These are phyloP conservation scores for Picathartes gymnocephalus DNA, from an alignment of 2,113 vertebrate species.

Conservation along the genomic window DNA sequence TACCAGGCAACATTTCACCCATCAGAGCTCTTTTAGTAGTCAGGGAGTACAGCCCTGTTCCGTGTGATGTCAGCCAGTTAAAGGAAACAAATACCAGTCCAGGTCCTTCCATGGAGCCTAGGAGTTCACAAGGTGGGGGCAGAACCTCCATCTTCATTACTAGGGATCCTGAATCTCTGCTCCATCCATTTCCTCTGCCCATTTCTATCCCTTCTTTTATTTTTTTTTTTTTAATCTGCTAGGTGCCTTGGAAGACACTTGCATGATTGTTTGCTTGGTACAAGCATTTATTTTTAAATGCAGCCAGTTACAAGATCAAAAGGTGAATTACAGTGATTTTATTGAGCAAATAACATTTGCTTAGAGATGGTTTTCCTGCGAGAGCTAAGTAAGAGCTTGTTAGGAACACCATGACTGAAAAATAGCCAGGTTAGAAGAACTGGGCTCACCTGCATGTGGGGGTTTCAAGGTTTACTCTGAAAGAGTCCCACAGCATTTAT, in stretches of 20 bases:
- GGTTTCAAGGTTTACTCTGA: slow-evolving; percentile 1
- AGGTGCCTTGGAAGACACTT: background rate
- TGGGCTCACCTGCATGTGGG: background rate
- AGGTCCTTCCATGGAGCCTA: background rate
- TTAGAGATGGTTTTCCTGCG: background rate
- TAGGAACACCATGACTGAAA: background rate
- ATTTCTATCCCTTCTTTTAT: background rate
- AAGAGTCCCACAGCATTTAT: slow-evolving; percentile 33
- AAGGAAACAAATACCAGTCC: background rate
- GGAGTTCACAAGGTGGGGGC: background rate
- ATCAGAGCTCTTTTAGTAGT: background rate
- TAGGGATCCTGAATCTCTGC: background rate
- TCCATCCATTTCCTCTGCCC: background rate
- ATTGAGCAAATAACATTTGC: background rate
- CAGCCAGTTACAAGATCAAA: background rate
- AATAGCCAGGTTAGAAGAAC: background rate
- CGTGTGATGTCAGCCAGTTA: background rate
- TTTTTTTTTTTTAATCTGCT: background rate
- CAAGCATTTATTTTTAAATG: background rate
- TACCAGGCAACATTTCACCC: background rate
- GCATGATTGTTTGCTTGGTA: background rate
- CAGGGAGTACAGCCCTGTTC: background rate
- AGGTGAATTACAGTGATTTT: background rate
- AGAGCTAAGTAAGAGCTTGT: background rate
- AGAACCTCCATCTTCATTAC: background rate